These are phyloP conservation scores for Elegia similella DNA, from an alignment of 2,888 invertebrate genomes.

Conservation along the genomic window DNA sequence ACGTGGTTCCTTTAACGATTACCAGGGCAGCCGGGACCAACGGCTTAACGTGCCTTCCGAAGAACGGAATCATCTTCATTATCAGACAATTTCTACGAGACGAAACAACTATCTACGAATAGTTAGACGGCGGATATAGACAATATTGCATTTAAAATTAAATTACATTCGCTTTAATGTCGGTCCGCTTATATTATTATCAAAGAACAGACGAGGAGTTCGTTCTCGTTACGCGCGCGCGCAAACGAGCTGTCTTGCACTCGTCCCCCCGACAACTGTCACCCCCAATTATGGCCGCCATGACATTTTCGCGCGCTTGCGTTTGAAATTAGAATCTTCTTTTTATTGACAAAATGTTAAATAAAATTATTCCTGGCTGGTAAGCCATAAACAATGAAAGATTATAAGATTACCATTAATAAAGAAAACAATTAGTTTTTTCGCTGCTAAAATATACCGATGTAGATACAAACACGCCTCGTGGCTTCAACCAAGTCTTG, in stretches of 20 bases:
- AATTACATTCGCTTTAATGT: slow-evolving; percentile 56
- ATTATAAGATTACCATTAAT: too few relatives aligned
- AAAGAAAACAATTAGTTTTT: too few relatives aligned
- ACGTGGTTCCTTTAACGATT: too few relatives aligned
- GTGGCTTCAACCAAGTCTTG: too few relatives aligned
- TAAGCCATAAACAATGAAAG: background rate
- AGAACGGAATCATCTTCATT: too few relatives aligned
- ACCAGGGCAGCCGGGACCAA: too few relatives aligned
- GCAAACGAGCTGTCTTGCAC: slow-evolving; percentile 61
- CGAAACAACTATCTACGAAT: background rate
- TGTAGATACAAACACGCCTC: too few relatives aligned
- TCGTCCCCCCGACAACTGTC: slow-evolving; percentile 67
- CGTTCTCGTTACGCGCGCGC: slow-evolving; percentile 63
- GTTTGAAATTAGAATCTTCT: slow-evolving; percentile 68
- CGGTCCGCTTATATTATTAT: slow-evolving; percentile 55
- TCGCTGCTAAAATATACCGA: too few relatives aligned
- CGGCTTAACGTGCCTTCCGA: too few relatives aligned
- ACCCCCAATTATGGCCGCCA: slow-evolving; percentile 72
- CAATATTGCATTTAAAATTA: slow-evolving; percentile 40
- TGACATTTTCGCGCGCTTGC: slow-evolving; percentile 71
- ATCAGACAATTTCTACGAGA: background rate
- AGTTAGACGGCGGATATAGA: slow-evolving; percentile 24
- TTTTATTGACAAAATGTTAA: slow-evolving; percentile 39
- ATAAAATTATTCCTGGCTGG: background rate
- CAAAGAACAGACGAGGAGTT: slow-evolving; percentile 56